A percentile compares a stretch with the other conserved stretches of the same genome.
These are phyloP conservation scores for Phrynocephalus versicolor DNA, from an alignment of 2,113 vertebrate species.

Conservation along the genomic window DNA sequence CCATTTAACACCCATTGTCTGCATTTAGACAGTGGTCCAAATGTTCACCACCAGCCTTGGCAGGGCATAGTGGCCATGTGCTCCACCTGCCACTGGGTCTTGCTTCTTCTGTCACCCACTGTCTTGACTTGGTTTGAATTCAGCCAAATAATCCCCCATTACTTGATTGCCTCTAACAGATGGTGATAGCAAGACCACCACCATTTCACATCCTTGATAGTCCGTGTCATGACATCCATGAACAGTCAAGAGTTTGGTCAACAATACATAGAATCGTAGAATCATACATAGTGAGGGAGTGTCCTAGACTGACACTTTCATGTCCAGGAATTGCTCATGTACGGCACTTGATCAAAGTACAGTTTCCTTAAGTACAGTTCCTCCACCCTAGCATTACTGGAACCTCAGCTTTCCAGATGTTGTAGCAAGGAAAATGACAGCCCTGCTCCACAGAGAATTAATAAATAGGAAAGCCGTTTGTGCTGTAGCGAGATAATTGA, in stretches of 20 bases:
- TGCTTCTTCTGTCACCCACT: too few species aligned
- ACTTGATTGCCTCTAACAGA: too few species aligned
- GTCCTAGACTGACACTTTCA: background rate
- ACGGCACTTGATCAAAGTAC: background rate
- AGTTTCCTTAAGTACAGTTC: background rate
- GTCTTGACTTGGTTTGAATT: background rate
- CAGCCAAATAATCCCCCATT: background rate
- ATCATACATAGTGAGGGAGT: too few species aligned
- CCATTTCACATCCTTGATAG: too few species aligned
- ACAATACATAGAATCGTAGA: too few species aligned
- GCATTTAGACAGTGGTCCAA: background rate
- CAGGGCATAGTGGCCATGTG: background rate
- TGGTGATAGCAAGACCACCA: too few species aligned
- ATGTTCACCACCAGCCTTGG: background rate
- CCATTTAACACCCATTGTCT: background rate
- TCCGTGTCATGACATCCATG: too few species aligned
- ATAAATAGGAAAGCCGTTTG: background rate
- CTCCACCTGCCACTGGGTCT: background rate
- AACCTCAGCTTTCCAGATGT: background rate
- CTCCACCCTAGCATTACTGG: background rate
- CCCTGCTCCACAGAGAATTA: background rate
- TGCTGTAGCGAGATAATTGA: background rate
- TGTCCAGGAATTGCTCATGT: background rate
- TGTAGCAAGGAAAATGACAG: background rate
- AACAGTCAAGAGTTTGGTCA: too few species aligned